A percentile compares a stretch with the other conserved stretches of the same genome.
Evolutionary conservation across 2,113 vertebrate species (phyloP).

Genomic region (Xerus inauris): DNA sequence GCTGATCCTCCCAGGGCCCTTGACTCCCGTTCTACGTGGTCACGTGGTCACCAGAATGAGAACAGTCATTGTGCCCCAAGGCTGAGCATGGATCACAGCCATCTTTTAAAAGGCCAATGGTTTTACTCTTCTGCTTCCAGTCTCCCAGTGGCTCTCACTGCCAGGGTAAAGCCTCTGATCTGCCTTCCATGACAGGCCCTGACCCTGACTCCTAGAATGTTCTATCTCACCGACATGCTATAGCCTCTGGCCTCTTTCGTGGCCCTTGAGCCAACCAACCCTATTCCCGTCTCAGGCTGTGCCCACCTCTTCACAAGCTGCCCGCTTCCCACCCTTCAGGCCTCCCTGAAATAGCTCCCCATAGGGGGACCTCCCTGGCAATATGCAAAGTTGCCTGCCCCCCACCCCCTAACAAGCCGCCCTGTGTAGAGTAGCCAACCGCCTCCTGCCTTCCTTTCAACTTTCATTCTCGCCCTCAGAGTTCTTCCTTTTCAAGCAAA

Average conservation of each 20-base stretch:
- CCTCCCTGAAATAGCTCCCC: not conserved
- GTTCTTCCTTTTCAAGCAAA: not conserved
- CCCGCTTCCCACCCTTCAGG: not conserved
- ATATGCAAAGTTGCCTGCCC: not conserved
- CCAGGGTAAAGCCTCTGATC: no score
- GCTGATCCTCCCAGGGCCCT: not conserved
- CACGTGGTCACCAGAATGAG: not conserved
- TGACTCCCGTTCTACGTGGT: no score
- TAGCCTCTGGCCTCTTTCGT: not conserved
- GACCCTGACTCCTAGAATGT: no score
- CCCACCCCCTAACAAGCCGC: not conserved
- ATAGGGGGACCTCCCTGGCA: not conserved
- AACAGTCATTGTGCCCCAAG: no score
- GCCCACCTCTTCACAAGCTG: not conserved
- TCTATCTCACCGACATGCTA: not conserved
- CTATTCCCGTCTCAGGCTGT: not conserved
- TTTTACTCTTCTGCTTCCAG: not conserved
- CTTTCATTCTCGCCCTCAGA: rapidly evolving
- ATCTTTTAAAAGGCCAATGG: not conserved
- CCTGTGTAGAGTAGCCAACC: rapidly evolving
- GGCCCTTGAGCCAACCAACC: not conserved
- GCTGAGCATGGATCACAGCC: not conserved
- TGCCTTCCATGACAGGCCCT: not conserved
- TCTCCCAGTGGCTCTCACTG: not conserved
- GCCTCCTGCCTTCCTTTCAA: not conserved